Percentiles rank a stretch among this genome's conserved stretches.
Conservation (phyloP, 2,797 vertebrate genomes). For the Enteromius argenteus region DNA sequence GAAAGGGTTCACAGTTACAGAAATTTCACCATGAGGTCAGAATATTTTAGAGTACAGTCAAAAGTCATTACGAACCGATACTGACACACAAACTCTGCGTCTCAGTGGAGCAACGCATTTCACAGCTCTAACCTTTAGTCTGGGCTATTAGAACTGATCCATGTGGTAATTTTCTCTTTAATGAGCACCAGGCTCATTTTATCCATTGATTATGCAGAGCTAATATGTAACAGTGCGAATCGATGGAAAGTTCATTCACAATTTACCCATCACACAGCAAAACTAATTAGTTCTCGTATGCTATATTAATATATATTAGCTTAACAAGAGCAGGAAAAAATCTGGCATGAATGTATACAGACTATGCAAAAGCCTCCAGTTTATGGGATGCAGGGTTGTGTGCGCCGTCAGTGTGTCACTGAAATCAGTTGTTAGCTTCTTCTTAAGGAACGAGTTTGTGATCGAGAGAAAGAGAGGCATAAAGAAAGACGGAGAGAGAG, state of each 20-base stretch:
- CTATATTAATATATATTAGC: slow-evolving; percentile 62
- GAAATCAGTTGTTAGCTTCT: not conserved
- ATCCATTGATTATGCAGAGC: slow-evolving; percentile 82
- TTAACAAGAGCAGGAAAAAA: slow-evolving; percentile 26
- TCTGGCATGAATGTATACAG: not conserved
- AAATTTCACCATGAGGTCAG: slow-evolving; percentile 29
- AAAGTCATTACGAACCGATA: slow-evolving; percentile 7
- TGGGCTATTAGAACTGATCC: slow-evolving; percentile 52
- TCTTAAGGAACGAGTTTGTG: not conserved
- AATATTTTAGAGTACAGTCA: slow-evolving; percentile 37
- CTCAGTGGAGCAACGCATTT: slow-evolving; percentile 42
- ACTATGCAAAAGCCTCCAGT: not conserved
- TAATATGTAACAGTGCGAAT: slow-evolving; percentile 79
- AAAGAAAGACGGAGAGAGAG: slow-evolving; percentile 52
- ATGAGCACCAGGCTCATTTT: slow-evolving; percentile 63
- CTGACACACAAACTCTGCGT: slow-evolving; percentile 29
- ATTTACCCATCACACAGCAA: slow-evolving; percentile 76
- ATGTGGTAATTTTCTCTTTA: slow-evolving; percentile 62
- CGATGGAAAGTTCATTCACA: slow-evolving; percentile 73
- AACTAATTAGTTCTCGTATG: slow-evolving; percentile 76
- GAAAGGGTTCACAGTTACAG: not conserved
- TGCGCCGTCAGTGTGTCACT: not conserved
- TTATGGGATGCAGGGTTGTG: not conserved
- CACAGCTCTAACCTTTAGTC: slow-evolving; percentile 51
- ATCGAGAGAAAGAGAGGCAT: slow-evolving; percentile 32